Evolutionary conservation across 2,888 invertebrate genomes (phyloP).

Genomic region (Temnothorax rugatulus): DNA sequence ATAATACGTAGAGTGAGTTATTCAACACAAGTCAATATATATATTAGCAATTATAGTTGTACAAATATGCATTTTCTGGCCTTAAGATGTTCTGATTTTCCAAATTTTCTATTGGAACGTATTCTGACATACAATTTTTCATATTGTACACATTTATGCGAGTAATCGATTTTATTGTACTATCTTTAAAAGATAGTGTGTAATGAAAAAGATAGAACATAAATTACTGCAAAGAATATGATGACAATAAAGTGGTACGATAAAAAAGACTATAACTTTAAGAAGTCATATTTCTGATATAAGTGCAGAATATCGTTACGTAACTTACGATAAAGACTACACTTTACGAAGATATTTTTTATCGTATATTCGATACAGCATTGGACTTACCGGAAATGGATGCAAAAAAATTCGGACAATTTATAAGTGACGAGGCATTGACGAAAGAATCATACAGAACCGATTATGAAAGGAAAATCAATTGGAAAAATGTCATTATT

Average conservation of each 20-base stretch:
- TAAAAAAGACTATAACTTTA: background rate
- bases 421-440: background rate
- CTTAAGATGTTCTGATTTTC: no score
- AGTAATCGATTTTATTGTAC: background rate
- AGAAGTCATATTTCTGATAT: background rate
- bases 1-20: no score
- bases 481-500: background rate
- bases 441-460: background rate
- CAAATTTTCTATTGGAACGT: no score
- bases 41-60: no score
- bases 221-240: background rate
- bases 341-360: conserved; percentile 39
- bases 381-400: conserved; percentile 85
- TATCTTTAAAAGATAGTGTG: background rate
- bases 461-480: background rate
- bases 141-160: background rate
- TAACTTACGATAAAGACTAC: background rate
- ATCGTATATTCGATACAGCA: conserved; percentile 81
- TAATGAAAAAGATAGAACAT: background rate
- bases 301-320: background rate
- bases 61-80: no score
- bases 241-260: background rate
- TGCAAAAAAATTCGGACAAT: background rate
- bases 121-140: no score
- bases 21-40: no score